phyloP scores from a whole-genome alignment of 1,140 invertebrate species.

The Phthorimaea operculella region DNA sequence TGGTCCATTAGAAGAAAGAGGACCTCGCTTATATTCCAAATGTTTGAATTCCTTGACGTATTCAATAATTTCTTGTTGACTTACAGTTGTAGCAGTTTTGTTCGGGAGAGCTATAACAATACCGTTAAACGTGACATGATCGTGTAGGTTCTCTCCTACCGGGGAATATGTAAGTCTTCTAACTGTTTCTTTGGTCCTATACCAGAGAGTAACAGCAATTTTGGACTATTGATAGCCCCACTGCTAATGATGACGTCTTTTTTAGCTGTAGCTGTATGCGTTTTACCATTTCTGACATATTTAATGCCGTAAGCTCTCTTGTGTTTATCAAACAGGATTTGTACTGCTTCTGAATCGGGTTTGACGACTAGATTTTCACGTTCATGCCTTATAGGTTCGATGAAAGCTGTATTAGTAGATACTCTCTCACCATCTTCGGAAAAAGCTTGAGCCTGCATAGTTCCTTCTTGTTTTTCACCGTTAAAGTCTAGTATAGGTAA shows the following conservation, averaged over 20 bases:
- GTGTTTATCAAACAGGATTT: constrained; percentile 76
- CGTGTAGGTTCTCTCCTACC: constrained; percentile 83
- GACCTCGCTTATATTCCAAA: constrained; percentile 38
- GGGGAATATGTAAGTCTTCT: constrained; percentile 66
- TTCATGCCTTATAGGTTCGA: constrained; percentile 75
- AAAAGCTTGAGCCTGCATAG: constrained; percentile 69
- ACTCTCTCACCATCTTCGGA: constrained; percentile 71
- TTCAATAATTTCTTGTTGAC: constrained; percentile 38
- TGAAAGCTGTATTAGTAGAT: constrained; percentile 80
- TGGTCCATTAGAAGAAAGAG: constrained; percentile 58
- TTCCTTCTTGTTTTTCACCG: constrained; percentile 65
- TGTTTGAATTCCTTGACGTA: constrained; percentile 59
- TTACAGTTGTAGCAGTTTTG: constrained; percentile 72
- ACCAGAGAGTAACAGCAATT: constrained; percentile 79
- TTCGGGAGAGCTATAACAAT: constrained; percentile 66
- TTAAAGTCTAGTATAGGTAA: constrained; percentile 67
- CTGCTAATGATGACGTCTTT: constrained; percentile 79
- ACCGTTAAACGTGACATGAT: constrained; percentile 74
- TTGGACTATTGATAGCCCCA: constrained; percentile 76
- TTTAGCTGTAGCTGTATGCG: constrained; percentile 57
- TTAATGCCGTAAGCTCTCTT: constrained; percentile 77
- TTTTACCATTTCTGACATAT: constrained; percentile 68
- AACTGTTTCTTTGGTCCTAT: constrained; percentile 74
- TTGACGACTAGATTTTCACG: constrained; percentile 77
- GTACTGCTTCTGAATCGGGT: constrained; percentile 75